phyloP scores from a whole-genome alignment of 2,888 invertebrate species.

The Tetheella fluctuosa region DNA sequence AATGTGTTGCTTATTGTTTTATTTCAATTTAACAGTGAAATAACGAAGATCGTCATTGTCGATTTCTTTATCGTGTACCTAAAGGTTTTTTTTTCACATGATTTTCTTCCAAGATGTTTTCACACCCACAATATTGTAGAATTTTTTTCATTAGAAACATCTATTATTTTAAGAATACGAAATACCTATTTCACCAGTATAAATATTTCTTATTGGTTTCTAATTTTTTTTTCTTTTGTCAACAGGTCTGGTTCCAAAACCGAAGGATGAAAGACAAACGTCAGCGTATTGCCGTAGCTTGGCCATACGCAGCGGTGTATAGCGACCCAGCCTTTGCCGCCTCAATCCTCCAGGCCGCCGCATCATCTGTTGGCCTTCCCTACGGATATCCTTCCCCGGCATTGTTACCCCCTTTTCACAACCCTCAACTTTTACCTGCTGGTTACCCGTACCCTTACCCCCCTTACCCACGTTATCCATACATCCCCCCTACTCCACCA shows the following conservation, averaged over 20 bases:
- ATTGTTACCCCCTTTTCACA: constrained; percentile 82
- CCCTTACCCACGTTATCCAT: constrained; percentile 78
- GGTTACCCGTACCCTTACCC: constrained; percentile 85
- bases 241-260: constrained; percentile 98
- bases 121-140: no score
- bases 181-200: background rate
- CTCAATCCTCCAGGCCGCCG: constrained; percentile 95
- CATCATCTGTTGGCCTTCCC: constrained; percentile 87
- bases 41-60: background rate
- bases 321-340: constrained; percentile 97
- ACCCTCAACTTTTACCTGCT: constrained; percentile 84
- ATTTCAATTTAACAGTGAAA: background rate
- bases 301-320: constrained; percentile 98
- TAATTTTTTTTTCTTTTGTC: constrained; percentile 37
- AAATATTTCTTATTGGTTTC: constrained; percentile 1
- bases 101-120: no score
- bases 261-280: constrained; percentile 98
- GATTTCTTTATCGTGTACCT: background rate
- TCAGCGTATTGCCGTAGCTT: constrained; percentile 95
- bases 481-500: constrained; percentile 81
- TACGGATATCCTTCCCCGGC: constrained; percentile 85
- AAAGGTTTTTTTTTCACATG: no score
- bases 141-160: no score
- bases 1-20: constrained; percentile 25
- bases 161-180: no score